Conservation (phyloP, 2,113 vertebrate species). For the Pachycephala philippinensis region DNA sequence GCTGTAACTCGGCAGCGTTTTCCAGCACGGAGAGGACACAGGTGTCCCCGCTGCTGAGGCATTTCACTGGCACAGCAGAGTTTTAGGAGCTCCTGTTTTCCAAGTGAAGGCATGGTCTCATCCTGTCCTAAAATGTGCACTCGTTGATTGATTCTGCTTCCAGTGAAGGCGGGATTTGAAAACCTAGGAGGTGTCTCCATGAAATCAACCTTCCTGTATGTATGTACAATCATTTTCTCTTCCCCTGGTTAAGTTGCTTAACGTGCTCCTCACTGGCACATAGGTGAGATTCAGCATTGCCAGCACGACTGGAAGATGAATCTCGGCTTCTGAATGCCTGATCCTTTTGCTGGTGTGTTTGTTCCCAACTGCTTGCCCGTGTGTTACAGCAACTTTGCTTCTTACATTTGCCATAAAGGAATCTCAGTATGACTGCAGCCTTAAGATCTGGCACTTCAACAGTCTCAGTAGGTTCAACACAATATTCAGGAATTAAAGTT, state of each 20-base stretch:
- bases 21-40: not conserved
- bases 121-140: not conserved
- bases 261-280: not conserved
- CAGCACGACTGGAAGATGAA: not conserved
- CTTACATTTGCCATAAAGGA: not conserved
- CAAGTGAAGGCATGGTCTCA: fast-evolving
- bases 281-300: not conserved
- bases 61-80: not conserved
- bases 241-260: not conserved
- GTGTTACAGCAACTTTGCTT: not conserved
- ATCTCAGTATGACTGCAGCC: not conserved
- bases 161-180: not conserved
- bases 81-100: not conserved
- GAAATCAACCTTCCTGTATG: not conserved
- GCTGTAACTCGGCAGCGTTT: not conserved
- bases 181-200: not conserved
- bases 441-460: not conserved
- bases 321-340: not conserved
- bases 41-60: not conserved
- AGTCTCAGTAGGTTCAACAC: not conserved
- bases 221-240: not conserved
- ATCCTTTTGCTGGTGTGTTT: not conserved
- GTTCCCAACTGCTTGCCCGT: not conserved
- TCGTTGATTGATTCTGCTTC: not conserved
- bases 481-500: not conserved